Evolutionary conservation across 2,888 invertebrate genomes (phyloP).

Genomic region (Odontomyia ornata): DNA sequence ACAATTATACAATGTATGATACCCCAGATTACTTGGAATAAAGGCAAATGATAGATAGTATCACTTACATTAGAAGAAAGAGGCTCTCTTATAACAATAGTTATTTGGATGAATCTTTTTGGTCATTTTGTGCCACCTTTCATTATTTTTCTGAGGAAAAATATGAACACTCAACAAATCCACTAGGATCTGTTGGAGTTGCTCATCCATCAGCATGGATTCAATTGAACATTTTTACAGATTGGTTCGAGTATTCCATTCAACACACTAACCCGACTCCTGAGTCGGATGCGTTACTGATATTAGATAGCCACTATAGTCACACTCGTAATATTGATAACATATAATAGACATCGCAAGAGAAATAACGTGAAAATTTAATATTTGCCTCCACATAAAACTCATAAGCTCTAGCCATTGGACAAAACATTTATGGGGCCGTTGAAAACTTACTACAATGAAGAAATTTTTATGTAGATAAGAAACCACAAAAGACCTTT

Average conservation of each 20-base stretch:
- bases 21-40: constrained; percentile 46
- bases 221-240: constrained; percentile 53
- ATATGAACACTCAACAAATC: constrained; percentile 53
- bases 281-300: constrained; percentile 52
- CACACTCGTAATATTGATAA: constrained; percentile 55
- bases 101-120: constrained; percentile 56
- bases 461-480: constrained; percentile 54
- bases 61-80: no score
- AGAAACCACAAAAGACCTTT: constrained; percentile 50
- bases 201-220: constrained; percentile 52
- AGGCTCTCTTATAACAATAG: constrained; percentile 56
- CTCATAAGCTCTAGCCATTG: constrained; percentile 58
- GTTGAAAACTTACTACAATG: constrained; percentile 58
- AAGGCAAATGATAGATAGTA: no score
- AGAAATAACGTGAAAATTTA: constrained; percentile 57
- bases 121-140: no score
- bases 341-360: constrained; percentile 51
- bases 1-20: background rate
- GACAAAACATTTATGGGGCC: constrained; percentile 58
- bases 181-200: constrained; percentile 54
- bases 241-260: constrained; percentile 57
- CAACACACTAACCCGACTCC: constrained; percentile 49
- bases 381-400: constrained; percentile 57
- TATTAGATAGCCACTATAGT: constrained; percentile 52
- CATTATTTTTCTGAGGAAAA: no score